A percentile compares a stretch with the other conserved stretches of the same genome.
These are phyloP conservation scores for Bemisia tabaci DNA, from an alignment of 1,140 invertebrate species.

Conservation along the genomic window DNA sequence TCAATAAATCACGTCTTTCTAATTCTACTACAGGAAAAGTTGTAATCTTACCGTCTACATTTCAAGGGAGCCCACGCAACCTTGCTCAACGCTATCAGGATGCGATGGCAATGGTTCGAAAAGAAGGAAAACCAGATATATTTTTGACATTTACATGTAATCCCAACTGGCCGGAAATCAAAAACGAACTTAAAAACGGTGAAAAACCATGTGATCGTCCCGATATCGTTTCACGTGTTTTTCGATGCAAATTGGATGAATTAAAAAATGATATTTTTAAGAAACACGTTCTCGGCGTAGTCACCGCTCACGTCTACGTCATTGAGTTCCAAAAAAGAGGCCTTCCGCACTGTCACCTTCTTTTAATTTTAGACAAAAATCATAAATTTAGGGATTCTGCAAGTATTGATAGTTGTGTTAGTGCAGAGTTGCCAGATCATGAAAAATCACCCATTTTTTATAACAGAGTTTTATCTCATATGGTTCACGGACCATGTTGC, in stretches of 20 bases:
- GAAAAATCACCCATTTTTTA: slow-evolving; percentile 27
- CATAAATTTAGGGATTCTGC: slow-evolving; percentile 15
- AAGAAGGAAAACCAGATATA: slow-evolving; percentile 13
- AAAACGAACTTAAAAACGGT: background rate
- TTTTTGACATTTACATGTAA: slow-evolving; percentile 16
- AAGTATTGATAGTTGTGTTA: slow-evolving; percentile 34
- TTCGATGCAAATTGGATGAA: background rate
- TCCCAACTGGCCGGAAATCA: slow-evolving; percentile 12
- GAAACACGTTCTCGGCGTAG: slow-evolving; percentile 2
- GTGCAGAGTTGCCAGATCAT: slow-evolving; percentile 37
- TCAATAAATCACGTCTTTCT: slow-evolving; percentile 13
- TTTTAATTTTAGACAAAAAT: background rate
- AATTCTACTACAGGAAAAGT: slow-evolving; percentile 16
- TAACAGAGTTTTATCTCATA: slow-evolving; percentile 30
- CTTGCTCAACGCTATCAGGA: background rate
- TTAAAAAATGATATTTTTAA: background rate
- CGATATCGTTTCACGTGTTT: slow-evolving; percentile 8
- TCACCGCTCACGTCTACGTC: background rate
- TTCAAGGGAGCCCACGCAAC: slow-evolving; percentile 4
- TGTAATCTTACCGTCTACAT: slow-evolving; percentile 9
- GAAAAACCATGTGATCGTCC: background rate
- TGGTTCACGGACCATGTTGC: slow-evolving; percentile 39
- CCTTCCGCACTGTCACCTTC: slow-evolving; percentile 11
- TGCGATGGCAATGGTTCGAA: background rate
- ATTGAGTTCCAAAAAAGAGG: slow-evolving; percentile 13